Evolutionary conservation across 2,888 invertebrate genomes (phyloP).

Genomic region (Andrena bucephala): DNA sequence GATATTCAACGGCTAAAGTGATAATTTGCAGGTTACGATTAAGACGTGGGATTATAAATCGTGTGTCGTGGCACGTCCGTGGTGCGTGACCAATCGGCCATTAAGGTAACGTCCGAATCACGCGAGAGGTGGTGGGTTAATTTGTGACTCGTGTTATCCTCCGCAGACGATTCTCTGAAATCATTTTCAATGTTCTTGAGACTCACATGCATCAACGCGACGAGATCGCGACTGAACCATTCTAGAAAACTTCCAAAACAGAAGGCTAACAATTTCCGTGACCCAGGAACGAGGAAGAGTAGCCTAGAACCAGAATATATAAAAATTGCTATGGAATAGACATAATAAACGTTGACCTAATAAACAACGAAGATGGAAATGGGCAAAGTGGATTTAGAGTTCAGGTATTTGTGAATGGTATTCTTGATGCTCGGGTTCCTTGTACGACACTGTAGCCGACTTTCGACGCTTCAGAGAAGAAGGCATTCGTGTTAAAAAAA

Average conservation of each 20-base stretch:
- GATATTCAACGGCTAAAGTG: conserved; percentile 69
- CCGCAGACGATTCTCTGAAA: conserved; percentile 58
- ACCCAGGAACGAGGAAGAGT: conserved; percentile 5
- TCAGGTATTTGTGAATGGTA: neutral
- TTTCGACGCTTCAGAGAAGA: neutral
- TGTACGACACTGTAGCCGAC: conserved; percentile 5
- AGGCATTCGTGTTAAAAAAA: conserved; percentile 6
- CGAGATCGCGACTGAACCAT: conserved; percentile 22
- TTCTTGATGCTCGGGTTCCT: neutral
- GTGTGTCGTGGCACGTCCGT: conserved; percentile 68
- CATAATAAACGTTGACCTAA: no score
- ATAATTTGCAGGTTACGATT: conserved; percentile 79
- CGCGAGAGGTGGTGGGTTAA: conserved; percentile 79
- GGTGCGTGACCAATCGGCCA: conserved; percentile 80
- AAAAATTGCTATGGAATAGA: no score
- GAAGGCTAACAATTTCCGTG: neutral
- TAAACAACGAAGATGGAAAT: no score
- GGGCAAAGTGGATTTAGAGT: neutral
- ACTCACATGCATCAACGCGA: conserved; percentile 45
- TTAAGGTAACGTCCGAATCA: conserved; percentile 78
- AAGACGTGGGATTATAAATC: conserved; percentile 78
- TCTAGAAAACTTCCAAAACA: conserved; percentile 23
- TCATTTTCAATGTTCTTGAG: conserved; percentile 58
- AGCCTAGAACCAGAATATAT: no score
- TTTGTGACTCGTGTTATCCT: conserved; percentile 73